Conservation (phyloP, 2,113 vertebrate genomes). For the Nibea albiflora region DNA sequence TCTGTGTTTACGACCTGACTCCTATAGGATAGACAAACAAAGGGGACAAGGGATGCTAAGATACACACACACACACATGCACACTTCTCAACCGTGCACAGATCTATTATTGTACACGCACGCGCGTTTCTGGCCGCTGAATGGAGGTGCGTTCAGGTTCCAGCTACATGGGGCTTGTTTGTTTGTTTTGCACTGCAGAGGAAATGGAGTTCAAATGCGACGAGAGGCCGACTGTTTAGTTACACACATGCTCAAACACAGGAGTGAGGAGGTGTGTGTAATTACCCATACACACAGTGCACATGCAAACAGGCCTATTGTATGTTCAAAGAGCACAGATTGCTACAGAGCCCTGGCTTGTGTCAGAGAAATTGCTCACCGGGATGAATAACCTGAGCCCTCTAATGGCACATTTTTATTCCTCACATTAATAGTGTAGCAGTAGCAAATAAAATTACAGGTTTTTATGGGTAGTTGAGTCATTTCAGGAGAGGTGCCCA, state of each 20-base stretch:
- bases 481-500: slow-evolving; percentile 8
- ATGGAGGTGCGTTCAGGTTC: slow-evolving; percentile 9
- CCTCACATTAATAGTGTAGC: not conserved
- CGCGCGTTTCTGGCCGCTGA: not conserved
- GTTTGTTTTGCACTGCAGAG: slow-evolving; percentile 45
- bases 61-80: slow-evolving; percentile 20
- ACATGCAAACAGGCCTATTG: slow-evolving; percentile 18
- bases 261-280: slow-evolving; percentile 7
- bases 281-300: slow-evolving; percentile 28
- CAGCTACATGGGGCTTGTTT: slow-evolving; percentile 40
- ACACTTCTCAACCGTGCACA: slow-evolving; percentile 6
- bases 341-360: not conserved
- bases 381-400: slow-evolving; percentile 13
- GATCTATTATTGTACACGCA: slow-evolving; percentile 15
- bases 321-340: slow-evolving; percentile 9
- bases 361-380: slow-evolving; percentile 8
- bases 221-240: slow-evolving; percentile 30
- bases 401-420: not conserved
- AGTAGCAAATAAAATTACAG: slow-evolving; percentile 3
- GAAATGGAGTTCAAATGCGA: slow-evolving; percentile 51
- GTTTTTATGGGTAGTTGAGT: slow-evolving; percentile 12
- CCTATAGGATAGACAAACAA: slow-evolving; percentile 47
- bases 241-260: slow-evolving; percentile 31
- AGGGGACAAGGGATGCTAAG: not conserved
- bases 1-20: slow-evolving; percentile 43